Conservation (phyloP, 2,888 invertebrate genomes). For the Cantharis rufa region DNA sequence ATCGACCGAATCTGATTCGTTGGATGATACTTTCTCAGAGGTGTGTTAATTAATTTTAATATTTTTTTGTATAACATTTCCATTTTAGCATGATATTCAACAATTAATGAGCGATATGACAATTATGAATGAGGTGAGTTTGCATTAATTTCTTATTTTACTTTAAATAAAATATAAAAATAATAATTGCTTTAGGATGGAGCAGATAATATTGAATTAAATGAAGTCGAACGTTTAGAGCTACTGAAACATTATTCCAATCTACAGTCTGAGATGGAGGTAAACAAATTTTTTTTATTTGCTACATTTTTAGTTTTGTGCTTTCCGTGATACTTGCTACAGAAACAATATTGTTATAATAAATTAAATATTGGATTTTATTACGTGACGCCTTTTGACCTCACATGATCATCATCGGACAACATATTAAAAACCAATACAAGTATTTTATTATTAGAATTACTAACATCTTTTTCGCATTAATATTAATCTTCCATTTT, state of each 20-base stretch:
- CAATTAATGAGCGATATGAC: slow-evolving; percentile 61
- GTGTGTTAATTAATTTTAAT: slow-evolving; percentile 5
- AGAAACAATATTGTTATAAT: too few species aligned
- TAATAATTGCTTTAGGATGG: slow-evolving; percentile 40
- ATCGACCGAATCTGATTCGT: slow-evolving; percentile 19
- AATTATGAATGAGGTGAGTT: slow-evolving; percentile 57
- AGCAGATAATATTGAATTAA: slow-evolving; percentile 45
- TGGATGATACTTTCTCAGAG: slow-evolving; percentile 23
- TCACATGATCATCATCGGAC: too few species aligned
- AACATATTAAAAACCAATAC: too few species aligned
- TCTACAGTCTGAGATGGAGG: slow-evolving; percentile 71
- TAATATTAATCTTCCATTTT: background rate
- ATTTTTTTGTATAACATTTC: background rate
- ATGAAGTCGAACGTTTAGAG: slow-evolving; percentile 69
- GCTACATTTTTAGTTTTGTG: background rate
- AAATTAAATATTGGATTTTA: too few species aligned
- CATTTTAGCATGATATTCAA: slow-evolving; percentile 59
- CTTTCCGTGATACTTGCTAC: background rate
- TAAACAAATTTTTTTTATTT: slow-evolving; percentile 49
- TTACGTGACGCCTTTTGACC: too few species aligned
- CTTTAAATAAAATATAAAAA: background rate
- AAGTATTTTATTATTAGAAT: too few species aligned
- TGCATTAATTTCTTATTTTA: background rate
- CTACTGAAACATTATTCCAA: slow-evolving; percentile 75
- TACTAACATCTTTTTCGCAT: too few species aligned